Evolutionary conservation across 2,888 invertebrate species (phyloP).

Genomic region (Theodoxus fluviatilis): DNA sequence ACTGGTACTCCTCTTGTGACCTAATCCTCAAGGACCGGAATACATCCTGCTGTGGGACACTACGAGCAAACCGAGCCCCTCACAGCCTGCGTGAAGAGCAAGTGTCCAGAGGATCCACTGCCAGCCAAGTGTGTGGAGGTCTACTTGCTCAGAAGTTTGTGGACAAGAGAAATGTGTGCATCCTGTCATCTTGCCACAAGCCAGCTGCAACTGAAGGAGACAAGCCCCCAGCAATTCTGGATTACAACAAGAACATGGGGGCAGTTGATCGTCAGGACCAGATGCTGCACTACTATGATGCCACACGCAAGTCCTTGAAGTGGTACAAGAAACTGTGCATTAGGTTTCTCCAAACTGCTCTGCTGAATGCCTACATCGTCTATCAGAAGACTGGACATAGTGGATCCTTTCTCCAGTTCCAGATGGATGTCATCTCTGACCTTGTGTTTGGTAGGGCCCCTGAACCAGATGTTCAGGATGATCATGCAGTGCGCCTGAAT

Average conservation of each 20-base stretch:
- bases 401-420: too few relatives aligned
- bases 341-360: slow-evolving; percentile 9
- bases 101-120: neutral
- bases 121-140: neutral
- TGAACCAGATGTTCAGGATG: too few relatives aligned
- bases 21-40: neutral
- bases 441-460: too few relatives aligned
- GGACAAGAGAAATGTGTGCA: neutral
- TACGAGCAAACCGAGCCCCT: slow-evolving; percentile 16
- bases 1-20: too few relatives aligned
- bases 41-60: slow-evolving; percentile 25
- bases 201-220: neutral
- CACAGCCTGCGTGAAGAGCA: neutral
- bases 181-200: neutral
- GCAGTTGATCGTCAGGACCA: slow-evolving; percentile 15
- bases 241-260: slow-evolving; percentile 24
- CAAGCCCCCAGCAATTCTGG: slow-evolving; percentile 17
- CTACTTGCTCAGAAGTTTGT: slow-evolving; percentile 12
- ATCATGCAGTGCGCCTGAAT: too few relatives aligned
- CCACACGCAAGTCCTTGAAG: slow-evolving; percentile 17
- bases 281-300: slow-evolving; percentile 20
- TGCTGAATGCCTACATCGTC: slow-evolving; percentile 13
- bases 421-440: too few relatives aligned
- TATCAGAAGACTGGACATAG: neutral
- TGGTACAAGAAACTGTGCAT: slow-evolving; percentile 22